A percentile compares a stretch with the other conserved stretches of the same genome.
Evolutionary conservation across 2,888 invertebrate genomes (phyloP).

Genomic region (Drosophila tanythrix): DNA sequence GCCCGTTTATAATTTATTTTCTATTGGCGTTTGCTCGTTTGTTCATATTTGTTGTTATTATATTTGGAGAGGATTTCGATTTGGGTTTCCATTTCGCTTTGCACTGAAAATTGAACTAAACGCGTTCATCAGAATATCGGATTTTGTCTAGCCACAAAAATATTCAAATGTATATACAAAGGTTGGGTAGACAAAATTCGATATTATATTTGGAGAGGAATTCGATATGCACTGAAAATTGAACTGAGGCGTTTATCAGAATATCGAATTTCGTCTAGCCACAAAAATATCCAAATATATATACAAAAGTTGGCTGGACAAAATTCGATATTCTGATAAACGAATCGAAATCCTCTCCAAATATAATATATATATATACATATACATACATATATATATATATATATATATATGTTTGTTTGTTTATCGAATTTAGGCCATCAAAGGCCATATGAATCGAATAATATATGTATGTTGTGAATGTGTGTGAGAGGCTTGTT

Average conservation of each 20-base stretch:
- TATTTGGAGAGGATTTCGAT: conserved; percentile 36
- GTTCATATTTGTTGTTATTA: conserved; percentile 15
- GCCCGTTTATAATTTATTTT: conserved; percentile 60
- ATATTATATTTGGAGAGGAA: neutral
- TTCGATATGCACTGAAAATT: conserved; percentile 31
- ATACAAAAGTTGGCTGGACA: neutral
- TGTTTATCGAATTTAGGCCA: conserved; percentile 70
- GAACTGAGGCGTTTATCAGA: neutral
- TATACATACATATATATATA: neutral
- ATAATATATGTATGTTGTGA: conserved; percentile 37
- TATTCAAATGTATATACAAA: neutral
- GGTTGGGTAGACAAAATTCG: no score
- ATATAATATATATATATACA: neutral
- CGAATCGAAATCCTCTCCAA: conserved; percentile 19
- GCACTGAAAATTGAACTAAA: conserved; percentile 18
- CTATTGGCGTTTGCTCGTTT: conserved; percentile 59
- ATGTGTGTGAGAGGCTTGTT: conserved; percentile 58
- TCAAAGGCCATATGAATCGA: conserved; percentile 78
- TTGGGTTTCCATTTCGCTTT: conserved; percentile 24
- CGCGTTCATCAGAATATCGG: neutral
- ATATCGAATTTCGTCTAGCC: neutral
- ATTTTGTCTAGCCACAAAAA: conserved; percentile 3
- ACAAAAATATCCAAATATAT: neutral
- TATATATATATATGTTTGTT: conserved; percentile 21
- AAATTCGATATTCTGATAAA: neutral